Evolutionary conservation across 2,797 vertebrate genomes (phyloP).

Genomic region (Adrianichthys oophorus): DNA sequence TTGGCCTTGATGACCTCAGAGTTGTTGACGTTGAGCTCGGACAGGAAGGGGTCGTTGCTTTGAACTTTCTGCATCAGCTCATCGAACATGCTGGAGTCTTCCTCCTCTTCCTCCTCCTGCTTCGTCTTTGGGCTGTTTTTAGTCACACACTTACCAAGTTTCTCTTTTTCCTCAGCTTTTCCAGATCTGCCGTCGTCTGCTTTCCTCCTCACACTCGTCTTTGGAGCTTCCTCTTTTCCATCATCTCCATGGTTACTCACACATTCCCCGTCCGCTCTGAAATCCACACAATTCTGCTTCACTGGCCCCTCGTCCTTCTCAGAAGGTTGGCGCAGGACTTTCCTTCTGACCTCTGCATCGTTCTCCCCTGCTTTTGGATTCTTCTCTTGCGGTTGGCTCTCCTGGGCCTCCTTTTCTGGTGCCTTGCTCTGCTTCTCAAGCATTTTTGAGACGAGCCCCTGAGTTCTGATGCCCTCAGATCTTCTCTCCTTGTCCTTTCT

Average conservation of each 20-base stretch:
- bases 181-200: slow-evolving; percentile 49
- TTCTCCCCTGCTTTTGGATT: slow-evolving; percentile 50
- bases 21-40: slow-evolving; percentile 95
- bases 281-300: slow-evolving; percentile 58
- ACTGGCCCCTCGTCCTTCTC: slow-evolving; percentile 36
- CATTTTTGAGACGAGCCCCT: slow-evolving; percentile 76
- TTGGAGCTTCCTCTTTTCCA: slow-evolving; percentile 46
- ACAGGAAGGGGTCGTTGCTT: slow-evolving; percentile 83
- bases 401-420: slow-evolving; percentile 74
- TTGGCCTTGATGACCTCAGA: slow-evolving; percentile 93
- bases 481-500: slow-evolving; percentile 77
- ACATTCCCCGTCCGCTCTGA: slow-evolving; percentile 55
- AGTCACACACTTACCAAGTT: slow-evolving; percentile 61
- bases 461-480: slow-evolving; percentile 70
- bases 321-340: slow-evolving; percentile 49
- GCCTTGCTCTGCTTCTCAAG: slow-evolving; percentile 78
- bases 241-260: slow-evolving; percentile 60
- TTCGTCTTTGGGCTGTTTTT: slow-evolving; percentile 58
- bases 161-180: slow-evolving; percentile 22
- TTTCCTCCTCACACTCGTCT: slow-evolving; percentile 17
- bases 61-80: slow-evolving; percentile 89
- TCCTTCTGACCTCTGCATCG: slow-evolving; percentile 33
- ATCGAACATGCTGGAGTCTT: slow-evolving; percentile 90
- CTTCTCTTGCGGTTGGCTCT: slow-evolving; percentile 60
- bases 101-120: slow-evolving; percentile 77